phyloP scores from a whole-genome alignment of 2,888 invertebrate species.

The Pasiphila rectangulata region DNA sequence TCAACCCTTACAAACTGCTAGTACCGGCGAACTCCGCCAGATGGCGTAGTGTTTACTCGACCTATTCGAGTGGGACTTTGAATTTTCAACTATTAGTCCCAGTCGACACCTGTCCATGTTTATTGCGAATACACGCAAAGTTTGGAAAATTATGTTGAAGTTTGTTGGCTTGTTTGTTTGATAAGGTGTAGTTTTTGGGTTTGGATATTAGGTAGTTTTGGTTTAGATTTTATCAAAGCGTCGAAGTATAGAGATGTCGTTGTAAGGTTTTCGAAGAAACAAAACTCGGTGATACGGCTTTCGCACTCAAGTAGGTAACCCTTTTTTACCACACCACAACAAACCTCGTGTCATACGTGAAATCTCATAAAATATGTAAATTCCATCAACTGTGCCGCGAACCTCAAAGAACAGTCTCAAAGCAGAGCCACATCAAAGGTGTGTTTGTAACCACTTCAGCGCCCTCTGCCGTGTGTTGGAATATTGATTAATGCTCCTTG shows the following conservation, averaged over 20 bases:
- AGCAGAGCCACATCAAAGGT: constrained; percentile 32
- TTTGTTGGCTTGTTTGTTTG: constrained; percentile 17
- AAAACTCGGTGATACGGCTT: too few species aligned
- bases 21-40: constrained; percentile 65
- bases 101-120: constrained; percentile 69
- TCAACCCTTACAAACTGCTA: constrained; percentile 42
- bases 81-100: constrained; percentile 74
- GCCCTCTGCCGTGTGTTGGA: constrained; percentile 17
- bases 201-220: constrained; percentile 4
- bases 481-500: constrained; percentile 31
- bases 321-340: neutral
- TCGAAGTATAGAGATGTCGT: too few species aligned
- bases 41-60: constrained; percentile 77
- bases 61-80: constrained; percentile 73
- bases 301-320: neutral
- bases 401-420: constrained; percentile 31
- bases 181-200: too few species aligned
- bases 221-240: constrained; percentile 4
- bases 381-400: constrained; percentile 23
- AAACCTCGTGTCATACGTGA: neutral
- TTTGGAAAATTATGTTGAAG: constrained; percentile 18
- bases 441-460: constrained; percentile 21
- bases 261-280: too few species aligned
- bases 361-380: constrained; percentile 23
- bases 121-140: constrained; percentile 37